These are phyloP conservation scores for Damaliscus lunatus DNA, from an alignment of 2,113 vertebrate species.

Conservation along the genomic window DNA sequence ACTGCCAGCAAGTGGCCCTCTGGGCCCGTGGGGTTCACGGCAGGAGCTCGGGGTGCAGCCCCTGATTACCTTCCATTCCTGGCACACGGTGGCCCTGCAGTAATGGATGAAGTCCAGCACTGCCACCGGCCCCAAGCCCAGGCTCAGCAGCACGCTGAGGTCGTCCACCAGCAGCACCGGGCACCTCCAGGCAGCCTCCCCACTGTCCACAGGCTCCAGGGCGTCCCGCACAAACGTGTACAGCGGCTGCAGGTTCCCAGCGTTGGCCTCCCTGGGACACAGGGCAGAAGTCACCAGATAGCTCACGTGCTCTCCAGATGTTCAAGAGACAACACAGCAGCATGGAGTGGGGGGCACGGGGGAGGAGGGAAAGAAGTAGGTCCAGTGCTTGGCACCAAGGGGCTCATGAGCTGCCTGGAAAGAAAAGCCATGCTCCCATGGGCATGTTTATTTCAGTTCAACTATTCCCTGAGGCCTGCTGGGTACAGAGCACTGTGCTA, in stretches of 20 bases:
- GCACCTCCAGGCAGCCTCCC: conserved; percentile 70
- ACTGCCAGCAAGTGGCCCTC: neutral
- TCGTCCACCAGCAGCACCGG: conserved; percentile 91
- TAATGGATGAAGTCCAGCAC: conserved; percentile 94
- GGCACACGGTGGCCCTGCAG: conserved; percentile 87
- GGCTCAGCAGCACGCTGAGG: conserved; percentile 88
- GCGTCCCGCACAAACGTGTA: conserved; percentile 83
- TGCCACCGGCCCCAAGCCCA: conserved; percentile 79
- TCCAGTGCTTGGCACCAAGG: neutral
- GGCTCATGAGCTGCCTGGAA: neutral
- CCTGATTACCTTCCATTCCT: conserved; percentile 83
- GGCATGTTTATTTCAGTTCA: neutral
- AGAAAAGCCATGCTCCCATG: neutral
- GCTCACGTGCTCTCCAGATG: neutral
- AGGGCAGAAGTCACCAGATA: neutral
- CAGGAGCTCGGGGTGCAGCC: fast-evolving
- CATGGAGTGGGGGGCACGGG: fast-evolving
- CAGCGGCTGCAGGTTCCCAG: conserved; percentile 78
- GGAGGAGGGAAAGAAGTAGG: neutral
- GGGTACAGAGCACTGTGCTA: neutral
- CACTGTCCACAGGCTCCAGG: neutral
- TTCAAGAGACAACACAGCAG: neutral
- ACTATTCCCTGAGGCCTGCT: neutral
- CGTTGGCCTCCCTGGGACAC: conserved; percentile 71
- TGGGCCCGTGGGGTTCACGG: neutral